Percentiles rank a stretch among this genome's conserved stretches.
Conservation (phyloP, 64 coral and sea anemone species). For the Dendrophyllia cribrosa region DNA sequence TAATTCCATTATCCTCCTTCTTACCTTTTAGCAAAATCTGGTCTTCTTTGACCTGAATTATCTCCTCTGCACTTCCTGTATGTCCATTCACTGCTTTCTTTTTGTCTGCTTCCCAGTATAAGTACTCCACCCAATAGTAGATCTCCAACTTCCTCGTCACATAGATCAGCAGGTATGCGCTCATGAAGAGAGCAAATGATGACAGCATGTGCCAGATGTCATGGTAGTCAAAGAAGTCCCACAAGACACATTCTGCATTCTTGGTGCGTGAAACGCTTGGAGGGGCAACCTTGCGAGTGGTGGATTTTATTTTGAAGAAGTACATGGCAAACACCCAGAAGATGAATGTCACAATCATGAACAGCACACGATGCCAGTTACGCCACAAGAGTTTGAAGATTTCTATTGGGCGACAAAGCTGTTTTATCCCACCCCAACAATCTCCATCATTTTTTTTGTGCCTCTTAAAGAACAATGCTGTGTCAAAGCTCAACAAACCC, state of each 20-base stretch:
- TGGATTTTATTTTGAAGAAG: conserved; percentile 90
- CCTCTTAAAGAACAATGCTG: conserved; percentile 30
- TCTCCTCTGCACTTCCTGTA: not conserved
- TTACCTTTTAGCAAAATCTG: not conserved
- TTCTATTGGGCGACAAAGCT: conserved; percentile 35
- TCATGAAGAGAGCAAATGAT: conserved; percentile 90
- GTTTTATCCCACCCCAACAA: not conserved
- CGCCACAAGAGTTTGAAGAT: not conserved
- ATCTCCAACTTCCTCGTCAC: conserved; percentile 78
- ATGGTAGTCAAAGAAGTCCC: conserved; percentile 95
- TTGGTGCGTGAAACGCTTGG: conserved; percentile 66
- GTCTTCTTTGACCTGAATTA: too few species aligned
- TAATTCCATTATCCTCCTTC: not conserved
- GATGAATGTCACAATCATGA: conserved; percentile 67
- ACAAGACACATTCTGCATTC: conserved; percentile 80
- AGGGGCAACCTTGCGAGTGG: conserved; percentile 55
- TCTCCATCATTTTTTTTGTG: not conserved
- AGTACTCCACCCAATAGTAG: conserved; percentile 61
- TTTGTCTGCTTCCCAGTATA: conserved; percentile 5
- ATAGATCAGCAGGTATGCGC: conserved; percentile 87
- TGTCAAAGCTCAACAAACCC: conserved; percentile 73
- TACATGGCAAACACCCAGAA: conserved; percentile 98
- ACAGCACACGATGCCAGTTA: conserved; percentile 72
- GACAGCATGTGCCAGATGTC: conserved; percentile 97
- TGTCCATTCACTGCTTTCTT: not conserved